A percentile compares a stretch with the other conserved stretches of the same genome.
Evolutionary conservation across 2,888 invertebrate genomes (phyloP).

Genomic region (Achlya flavicornis): DNA sequence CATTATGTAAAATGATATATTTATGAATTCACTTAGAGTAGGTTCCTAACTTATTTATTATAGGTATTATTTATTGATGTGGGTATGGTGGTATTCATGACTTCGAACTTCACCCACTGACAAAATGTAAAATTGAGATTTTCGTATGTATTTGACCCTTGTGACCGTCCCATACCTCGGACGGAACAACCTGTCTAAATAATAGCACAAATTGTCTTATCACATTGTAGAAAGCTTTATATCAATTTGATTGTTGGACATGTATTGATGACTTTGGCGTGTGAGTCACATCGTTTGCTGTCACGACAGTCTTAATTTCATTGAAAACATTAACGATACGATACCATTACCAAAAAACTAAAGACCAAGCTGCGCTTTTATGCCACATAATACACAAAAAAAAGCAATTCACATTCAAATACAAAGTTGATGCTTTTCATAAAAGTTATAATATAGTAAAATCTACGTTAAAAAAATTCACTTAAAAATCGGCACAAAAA

Average conservation of each 20-base stretch:
- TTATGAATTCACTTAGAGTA: neutral
- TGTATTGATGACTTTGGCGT: too few relatives aligned
- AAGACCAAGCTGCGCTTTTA: neutral
- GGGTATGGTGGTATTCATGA: slow-evolving; percentile 1
- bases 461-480: neutral
- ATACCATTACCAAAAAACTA: neutral
- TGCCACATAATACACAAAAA: too few relatives aligned
- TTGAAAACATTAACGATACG: neutral
- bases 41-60: neutral
- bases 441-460: neutral
- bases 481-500: slow-evolving; percentile 12
- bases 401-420: neutral
- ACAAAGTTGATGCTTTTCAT: neutral
- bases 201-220: too few relatives aligned
- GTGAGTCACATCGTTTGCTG: too few relatives aligned
- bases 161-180: too few relatives aligned
- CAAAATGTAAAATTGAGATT: too few relatives aligned
- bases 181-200: too few relatives aligned
- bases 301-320: too few relatives aligned
- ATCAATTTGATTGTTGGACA: too few relatives aligned
- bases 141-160: too few relatives aligned
- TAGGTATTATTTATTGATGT: neutral
- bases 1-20: slow-evolving; percentile 8
- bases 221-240: too few relatives aligned
- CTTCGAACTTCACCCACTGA: too few relatives aligned